Conservation (phyloP, 1,140 invertebrate genomes). For the Drosophila parabipectinata region DNA sequence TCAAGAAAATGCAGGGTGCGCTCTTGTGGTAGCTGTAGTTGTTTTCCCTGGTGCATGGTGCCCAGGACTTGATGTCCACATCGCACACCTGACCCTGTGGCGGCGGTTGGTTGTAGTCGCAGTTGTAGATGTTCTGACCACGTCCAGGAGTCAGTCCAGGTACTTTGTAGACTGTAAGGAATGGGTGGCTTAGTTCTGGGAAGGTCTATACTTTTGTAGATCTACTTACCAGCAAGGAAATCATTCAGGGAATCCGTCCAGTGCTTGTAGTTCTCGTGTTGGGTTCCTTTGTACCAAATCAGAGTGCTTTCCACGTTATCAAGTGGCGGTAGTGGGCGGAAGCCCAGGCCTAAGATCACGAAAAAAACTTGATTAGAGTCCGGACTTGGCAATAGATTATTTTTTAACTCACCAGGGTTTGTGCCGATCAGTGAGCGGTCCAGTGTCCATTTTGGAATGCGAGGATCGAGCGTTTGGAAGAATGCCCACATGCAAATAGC, state of each 20-base stretch:
- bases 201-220: not conserved
- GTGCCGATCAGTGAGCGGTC: constrained; percentile 94
- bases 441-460: constrained; percentile 93
- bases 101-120: constrained; percentile 87
- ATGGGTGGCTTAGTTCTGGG: not conserved
- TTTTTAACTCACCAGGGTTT: constrained; percentile 90
- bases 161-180: constrained; percentile 87
- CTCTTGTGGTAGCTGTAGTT: constrained; percentile 90
- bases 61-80: constrained; percentile 88
- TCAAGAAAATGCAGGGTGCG: constrained; percentile 92
- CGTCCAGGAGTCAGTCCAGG: constrained; percentile 88
- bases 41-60: constrained; percentile 88
- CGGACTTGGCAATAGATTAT: not conserved
- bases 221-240: constrained; percentile 89
- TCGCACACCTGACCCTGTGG: constrained; percentile 89
- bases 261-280: constrained; percentile 89
- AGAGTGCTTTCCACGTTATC: constrained; percentile 95
- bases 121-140: constrained; percentile 88
- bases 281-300: constrained; percentile 94
- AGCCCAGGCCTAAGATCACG: constrained; percentile 91
- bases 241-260: constrained; percentile 90
- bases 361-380: constrained; percentile 14
- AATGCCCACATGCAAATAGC: constrained; percentile 96
- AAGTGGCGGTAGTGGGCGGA: constrained; percentile 93
- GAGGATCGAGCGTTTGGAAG: constrained; percentile 94